Base-by-base conservation (phyloP, 2,888 invertebrate genomes). In the Heteromyza rotundicornis region DNA sequence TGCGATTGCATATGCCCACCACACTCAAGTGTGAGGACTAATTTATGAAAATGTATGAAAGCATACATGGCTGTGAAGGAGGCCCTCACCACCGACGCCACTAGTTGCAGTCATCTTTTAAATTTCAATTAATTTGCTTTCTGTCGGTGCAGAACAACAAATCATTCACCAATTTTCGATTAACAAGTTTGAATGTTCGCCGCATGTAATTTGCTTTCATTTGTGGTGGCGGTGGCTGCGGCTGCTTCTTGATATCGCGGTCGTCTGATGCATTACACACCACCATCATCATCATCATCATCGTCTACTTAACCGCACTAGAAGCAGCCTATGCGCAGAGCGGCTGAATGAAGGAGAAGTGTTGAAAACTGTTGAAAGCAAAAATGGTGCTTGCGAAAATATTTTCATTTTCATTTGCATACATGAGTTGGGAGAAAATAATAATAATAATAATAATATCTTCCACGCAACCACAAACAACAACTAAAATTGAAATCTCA, bases 141-240 rank as follows among this genome's bases (percentile, higher is more conserved):
- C 14, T 2, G 10, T 40, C 7, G 27, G 3, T 2, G n/a, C n/a
- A 40, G 2, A 47, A 59, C 57, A 59, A 63, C 63, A 63, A 65
- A 68, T 65, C 64, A 65, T 63, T 68, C 67, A 65, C 59, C 67
- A 63, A 65, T 66, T 64, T 56, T 58, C 63, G 56, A 64, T 65
- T 66, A 64, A 65, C 56, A 64, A 64, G 62, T 65, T 68, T 57
- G 14, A 44, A n/a, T n/a, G n/a, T n/a, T 57, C 24, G 49, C 49
- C 20, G 20, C 20, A 12, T 47, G 47, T 14, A 47, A 47, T 47
- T 47, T 47, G 20, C 47, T 20, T 47, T 17, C 19, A 47, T 47
- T 47, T 47, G 47, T 19, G 47, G 19, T 47, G 47, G 19, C 20
- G 7, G 19, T 27, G 27, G 27, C 27, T 7, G 27, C 27, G 27